phyloP scores from a whole-genome alignment of 2,113 vertebrate genomes.

The Propithecus coquereli region DNA sequence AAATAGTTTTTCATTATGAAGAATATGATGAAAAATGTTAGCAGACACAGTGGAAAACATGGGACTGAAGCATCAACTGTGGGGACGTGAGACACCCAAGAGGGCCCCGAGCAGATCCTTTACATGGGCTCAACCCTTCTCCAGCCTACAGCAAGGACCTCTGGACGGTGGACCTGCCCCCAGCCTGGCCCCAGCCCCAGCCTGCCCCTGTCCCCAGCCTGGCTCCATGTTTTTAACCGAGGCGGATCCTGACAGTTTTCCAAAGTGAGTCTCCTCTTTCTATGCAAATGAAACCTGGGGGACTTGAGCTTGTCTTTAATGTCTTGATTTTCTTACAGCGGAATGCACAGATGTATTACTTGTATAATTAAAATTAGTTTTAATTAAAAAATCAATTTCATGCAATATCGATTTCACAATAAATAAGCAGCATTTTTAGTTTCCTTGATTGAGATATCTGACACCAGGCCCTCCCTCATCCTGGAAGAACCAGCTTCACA shows the following conservation, averaged over 20 bases:
- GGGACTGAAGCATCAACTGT: neutral
- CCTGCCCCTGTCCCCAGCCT: neutral
- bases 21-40: neutral
- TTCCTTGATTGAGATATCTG: conserved; percentile 22
- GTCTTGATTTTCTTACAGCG: neutral
- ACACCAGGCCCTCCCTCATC: neutral
- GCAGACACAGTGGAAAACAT: neutral
- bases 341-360: neutral
- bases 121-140: neutral
- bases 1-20: neutral
- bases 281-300: neutral
- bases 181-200: neutral
- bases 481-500: neutral
- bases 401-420: neutral
- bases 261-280: too few relatives aligned
- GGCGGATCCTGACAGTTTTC: neutral
- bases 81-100: neutral
- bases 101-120: neutral
- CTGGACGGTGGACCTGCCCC: too few relatives aligned
- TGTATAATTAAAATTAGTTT: conserved; percentile 5
- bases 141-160: neutral
- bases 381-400: conserved; percentile 50
- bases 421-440: neutral
- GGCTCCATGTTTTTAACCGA: neutral
- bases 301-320: neutral